Evolutionary conservation across 2,888 invertebrate genomes (phyloP), one percentile per base, ranked within the genome.

Genomic region (Andrena hattorfiana): DNA sequence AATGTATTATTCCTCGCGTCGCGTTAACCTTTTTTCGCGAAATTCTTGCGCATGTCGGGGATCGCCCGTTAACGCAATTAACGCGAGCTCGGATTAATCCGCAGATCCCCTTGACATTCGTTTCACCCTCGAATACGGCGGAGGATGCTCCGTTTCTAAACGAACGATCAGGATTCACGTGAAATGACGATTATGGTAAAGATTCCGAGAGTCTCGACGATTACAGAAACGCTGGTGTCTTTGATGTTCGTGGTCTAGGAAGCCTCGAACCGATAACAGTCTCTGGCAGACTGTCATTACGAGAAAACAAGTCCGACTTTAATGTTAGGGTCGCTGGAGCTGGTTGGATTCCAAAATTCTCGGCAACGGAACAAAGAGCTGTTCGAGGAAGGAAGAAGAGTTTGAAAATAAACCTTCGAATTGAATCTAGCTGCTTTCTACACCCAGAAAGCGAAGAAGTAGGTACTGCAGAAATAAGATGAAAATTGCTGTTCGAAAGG

Each of bases 221-320:
- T 54, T 49, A 28, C 35, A 16, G 79, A 35, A 63, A 35, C 26
- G 51, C 20, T 66, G 66, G 23, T 76, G 66, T 84, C 73, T 81
- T 74, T 74, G 68, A 71, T 85, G 67, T 63, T 68, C 42, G 72
- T 32, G 62, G 63, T 32, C 67, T 49, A 26, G 26, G 51, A 48
- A 70, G 73, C 66, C 56, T 49, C n/a, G 42, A 60, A 20, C 48
- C 54, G 64, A 79, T 32, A 13, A 26, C 26, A 42, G 59, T 73
- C 56, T 49, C 30, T 30, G 56, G 60, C 54, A 69, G 81, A 88
- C 91, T 91, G 87, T 92, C 89, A 92, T 92, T 92, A 92, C 86
- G 75, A 86, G 87, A 87, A 91, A 92, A 90, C 87, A 88, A 92
- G 89, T 86, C 86, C 68, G 84, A 73, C 85, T 87, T 87, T 92